Evolutionary conservation across 1,140 invertebrate species (phyloP).

Genomic region (Aphaenogaster rudis): DNA sequence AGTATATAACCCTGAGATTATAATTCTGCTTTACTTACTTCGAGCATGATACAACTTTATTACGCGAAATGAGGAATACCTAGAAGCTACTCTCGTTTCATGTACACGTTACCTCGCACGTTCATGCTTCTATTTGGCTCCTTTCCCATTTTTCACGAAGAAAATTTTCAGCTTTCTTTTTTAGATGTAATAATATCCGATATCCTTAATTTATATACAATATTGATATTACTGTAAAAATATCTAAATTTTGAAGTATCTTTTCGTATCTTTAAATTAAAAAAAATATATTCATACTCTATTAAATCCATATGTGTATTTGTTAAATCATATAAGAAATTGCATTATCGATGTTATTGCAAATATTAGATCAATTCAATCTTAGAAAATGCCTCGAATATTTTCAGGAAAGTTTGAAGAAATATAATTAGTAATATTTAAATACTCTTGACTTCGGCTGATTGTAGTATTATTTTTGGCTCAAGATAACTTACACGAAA

Average conservation of each 20-base stretch:
- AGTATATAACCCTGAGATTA: constrained; percentile 28
- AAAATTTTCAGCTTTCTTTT: not conserved
- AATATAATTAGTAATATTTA: constrained; percentile 1
- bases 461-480: not conserved
- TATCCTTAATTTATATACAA: not conserved
- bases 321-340: not conserved
- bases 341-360: not conserved
- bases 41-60: constrained; percentile 41
- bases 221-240: not conserved
- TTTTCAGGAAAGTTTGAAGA: not conserved
- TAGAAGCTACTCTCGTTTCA: constrained; percentile 18
- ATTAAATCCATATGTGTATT: not conserved
- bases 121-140: not conserved
- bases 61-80: constrained; percentile 23
- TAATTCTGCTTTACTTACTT: constrained; percentile 29
- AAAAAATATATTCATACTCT: not conserved
- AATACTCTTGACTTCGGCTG: not conserved
- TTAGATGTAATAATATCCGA: constrained; percentile 1
- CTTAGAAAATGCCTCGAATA: not conserved
- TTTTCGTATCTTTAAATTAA: not conserved
- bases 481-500: not conserved
- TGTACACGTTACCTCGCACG: not conserved
- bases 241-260: not conserved
- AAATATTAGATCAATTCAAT: not conserved
- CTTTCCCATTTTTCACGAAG: not conserved